These are phyloP conservation scores for Plebejus argus DNA, from an alignment of 2,888 invertebrate species.

Conservation along the genomic window DNA sequence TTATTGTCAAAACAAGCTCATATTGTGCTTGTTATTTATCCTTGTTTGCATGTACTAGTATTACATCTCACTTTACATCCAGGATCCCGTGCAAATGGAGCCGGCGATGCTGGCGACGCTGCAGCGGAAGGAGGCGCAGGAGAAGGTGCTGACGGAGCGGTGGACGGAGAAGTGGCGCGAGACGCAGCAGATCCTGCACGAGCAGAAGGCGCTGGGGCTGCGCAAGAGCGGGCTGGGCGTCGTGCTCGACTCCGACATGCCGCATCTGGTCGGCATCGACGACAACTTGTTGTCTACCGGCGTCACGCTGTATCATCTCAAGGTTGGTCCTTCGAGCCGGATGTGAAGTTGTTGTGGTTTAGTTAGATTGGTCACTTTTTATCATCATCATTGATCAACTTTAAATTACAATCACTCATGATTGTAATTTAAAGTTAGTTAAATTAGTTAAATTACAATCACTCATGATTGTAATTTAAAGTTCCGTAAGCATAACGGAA, in stretches of 20 bases:
- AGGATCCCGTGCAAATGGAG: constrained; percentile 79
- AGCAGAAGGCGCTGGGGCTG: constrained; percentile 92
- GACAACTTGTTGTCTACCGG: constrained; percentile 95
- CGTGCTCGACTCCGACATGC: constrained; percentile 93
- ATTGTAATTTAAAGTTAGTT: too few species aligned
- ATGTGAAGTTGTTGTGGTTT: background rate
- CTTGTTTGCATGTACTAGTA: background rate
- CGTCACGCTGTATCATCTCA: constrained; percentile 93
- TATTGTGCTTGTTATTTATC: background rate
- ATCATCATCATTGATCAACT: too few species aligned
- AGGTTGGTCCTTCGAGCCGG: constrained; percentile 67
- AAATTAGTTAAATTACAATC: too few species aligned
- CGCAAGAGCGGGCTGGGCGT: constrained; percentile 94
- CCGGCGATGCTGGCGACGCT: constrained; percentile 89
- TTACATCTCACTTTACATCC: constrained; percentile 37
- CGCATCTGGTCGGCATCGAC: constrained; percentile 95
- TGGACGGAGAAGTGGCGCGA: constrained; percentile 97
- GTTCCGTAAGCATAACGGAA: too few species aligned
- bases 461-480: too few species aligned
- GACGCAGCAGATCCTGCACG: constrained; percentile 92
- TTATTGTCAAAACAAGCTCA: background rate
- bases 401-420: too few species aligned
- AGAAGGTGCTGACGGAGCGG: constrained; percentile 93
- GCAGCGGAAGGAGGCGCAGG: constrained; percentile 94
- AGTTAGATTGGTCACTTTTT: too few species aligned